Evolutionary conservation across 2,113 vertebrate species (phyloP), one percentile per base, ranked within the genome.

Genomic region (Oncorhynchus gorbuscha): DNA sequence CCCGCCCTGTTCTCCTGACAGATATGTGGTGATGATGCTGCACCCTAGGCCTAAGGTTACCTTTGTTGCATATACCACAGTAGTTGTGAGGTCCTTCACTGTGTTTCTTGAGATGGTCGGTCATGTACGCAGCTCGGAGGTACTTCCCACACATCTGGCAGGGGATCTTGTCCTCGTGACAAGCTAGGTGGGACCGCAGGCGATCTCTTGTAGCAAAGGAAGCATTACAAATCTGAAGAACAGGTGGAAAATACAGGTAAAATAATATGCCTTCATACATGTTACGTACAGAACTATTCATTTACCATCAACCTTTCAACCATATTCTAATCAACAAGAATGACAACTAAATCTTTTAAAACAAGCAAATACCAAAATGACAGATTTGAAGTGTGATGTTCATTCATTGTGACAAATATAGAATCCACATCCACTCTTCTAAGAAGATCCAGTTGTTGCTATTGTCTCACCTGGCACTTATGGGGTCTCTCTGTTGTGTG

Each of bases 141-240:
- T 97, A 99, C 92, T 99, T 99, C 79, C 98, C 98, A 73, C 98
- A 99, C 90, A 99, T 97, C 92, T 99, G 97, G 92, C 98, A 99
- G 2, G 98, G 98, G 75, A 99, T 98, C 90, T 99, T 99, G 92
- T 99, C 97, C 83, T 99, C 97, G 1, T 99, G 98, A 86, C 98
- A 99, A 3, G 97, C 97, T 84, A 99, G 92, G 90, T 99, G 98
- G 69, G 98, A 99, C 76, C 97, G 96, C 89, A 99, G 95, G 24
- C 98, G 96, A 91, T 99, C 98, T 88, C 97, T 94, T 68, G 98
- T 99, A 73, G 98, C 98, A 85, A 99, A 99, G 79, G 97, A 99
- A 76, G 97, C 96, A 14, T 98, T 98, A 90, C 98, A 99, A 80
- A 98, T 99, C 98, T 99, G 93, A 83, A 13, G 8, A 49, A 35